A percentile compares a stretch with the other conserved stretches of the same genome.
These are phyloP conservation scores for Mimas tiliae DNA, from an alignment of 2,888 invertebrate genomes.

Conservation along the genomic window DNA sequence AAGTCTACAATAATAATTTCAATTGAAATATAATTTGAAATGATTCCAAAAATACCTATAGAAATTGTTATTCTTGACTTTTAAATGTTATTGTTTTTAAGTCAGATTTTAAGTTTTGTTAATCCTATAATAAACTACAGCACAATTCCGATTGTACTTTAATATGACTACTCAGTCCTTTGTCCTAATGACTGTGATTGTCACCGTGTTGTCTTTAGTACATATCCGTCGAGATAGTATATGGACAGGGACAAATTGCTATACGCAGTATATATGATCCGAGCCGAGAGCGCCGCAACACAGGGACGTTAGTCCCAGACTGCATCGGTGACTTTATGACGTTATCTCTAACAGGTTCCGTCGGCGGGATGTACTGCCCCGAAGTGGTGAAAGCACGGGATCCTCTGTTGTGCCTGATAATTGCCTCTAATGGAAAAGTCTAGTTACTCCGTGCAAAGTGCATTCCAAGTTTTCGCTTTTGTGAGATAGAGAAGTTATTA, in stretches of 20 bases:
- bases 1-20: too few relatives aligned
- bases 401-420: constrained; percentile 81
- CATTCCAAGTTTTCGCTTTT: constrained; percentile 80
- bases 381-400: constrained; percentile 68
- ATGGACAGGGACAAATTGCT: constrained; percentile 42
- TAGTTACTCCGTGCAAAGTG: constrained; percentile 79
- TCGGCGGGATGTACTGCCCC: constrained; percentile 63
- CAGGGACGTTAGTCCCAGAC: constrained; percentile 81
- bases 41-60: too few relatives aligned
- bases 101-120: too few relatives aligned
- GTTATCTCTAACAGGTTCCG: constrained; percentile 83
- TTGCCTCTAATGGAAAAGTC: constrained; percentile 84
- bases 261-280: constrained; percentile 47
- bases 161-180: neutral
- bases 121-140: neutral
- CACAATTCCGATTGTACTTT: neutral
- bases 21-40: too few relatives aligned
- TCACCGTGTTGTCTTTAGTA: constrained; percentile 46
- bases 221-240: constrained; percentile 36
- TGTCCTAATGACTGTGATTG: constrained; percentile 9
- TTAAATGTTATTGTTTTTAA: too few relatives aligned
- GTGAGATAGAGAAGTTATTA: constrained; percentile 75
- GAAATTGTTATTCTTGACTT: too few relatives aligned
- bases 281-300: constrained; percentile 72
- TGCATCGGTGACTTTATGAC: constrained; percentile 82